Percentiles rank a stretch among this genome's conserved stretches.
Evolutionary conservation across 1,140 invertebrate genomes (phyloP).

Genomic region (Episyrphus balteatus): DNA sequence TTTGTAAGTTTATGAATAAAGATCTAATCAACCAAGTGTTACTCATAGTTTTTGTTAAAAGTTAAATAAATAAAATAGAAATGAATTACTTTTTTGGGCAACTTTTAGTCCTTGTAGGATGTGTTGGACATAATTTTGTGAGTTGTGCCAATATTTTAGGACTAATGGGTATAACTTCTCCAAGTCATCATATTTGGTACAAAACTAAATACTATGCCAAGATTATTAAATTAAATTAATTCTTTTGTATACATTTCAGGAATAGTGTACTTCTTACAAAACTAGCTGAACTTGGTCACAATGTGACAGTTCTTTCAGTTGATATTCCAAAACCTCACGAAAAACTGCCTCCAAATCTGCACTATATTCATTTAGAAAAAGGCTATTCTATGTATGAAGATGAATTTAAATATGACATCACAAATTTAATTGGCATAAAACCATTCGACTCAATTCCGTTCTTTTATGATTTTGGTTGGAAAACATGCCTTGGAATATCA

Average conservation of each 20-base stretch:
- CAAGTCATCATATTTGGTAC: slow-evolving; percentile 1
- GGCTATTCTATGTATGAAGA: neutral
- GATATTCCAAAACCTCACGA: neutral
- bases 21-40: too few species aligned
- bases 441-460: slow-evolving; percentile 14
- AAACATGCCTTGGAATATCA: slow-evolving; percentile 10
- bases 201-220: too few species aligned
- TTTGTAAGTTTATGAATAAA: too few species aligned
- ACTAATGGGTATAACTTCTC: neutral
- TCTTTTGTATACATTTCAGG: neutral
- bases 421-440: slow-evolving; percentile 3
- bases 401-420: neutral
- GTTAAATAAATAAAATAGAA: too few species aligned
- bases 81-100: too few species aligned
- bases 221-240: too few species aligned
- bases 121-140: too few species aligned
- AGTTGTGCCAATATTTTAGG: neutral
- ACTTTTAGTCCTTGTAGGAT: too few species aligned
- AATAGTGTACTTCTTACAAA: slow-evolving; percentile 10
- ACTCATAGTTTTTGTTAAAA: too few species aligned
- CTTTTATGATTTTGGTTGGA: slow-evolving; percentile 16
- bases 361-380: slow-evolving; percentile 5
- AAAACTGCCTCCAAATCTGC: neutral
- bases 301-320: slow-evolving; percentile 1
- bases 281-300: slow-evolving; percentile 16